These are phyloP conservation scores for Leptopterna dolabrata DNA, from an alignment of 2,888 invertebrate species.

Conservation along the genomic window DNA sequence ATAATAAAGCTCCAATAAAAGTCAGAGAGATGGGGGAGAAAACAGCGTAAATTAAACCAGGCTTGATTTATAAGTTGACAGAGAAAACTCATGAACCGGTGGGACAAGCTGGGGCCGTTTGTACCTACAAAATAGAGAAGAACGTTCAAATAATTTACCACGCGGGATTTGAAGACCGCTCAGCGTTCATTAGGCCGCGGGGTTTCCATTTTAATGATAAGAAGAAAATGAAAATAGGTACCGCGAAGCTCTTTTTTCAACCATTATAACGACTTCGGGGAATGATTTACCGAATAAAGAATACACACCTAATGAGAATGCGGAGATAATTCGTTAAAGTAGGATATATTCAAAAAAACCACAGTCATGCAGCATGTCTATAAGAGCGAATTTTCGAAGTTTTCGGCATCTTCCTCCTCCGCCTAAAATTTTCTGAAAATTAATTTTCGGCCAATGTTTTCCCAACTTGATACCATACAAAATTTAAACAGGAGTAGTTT, in stretches of 20 bases:
- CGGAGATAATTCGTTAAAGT: too few species aligned
- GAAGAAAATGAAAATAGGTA: not conserved
- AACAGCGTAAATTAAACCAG: not conserved
- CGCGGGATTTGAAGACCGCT: not conserved
- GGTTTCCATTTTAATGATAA: not conserved
- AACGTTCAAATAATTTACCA: not conserved
- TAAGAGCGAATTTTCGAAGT: too few species aligned
- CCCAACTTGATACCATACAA: too few species aligned
- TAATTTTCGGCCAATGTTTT: too few species aligned
- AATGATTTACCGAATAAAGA: not conserved
- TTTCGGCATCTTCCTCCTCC: too few species aligned
- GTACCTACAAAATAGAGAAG: not conserved
- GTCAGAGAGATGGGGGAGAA: not conserved
- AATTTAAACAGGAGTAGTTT: too few species aligned
- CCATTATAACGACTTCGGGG: not conserved
- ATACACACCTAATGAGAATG: too few species aligned
- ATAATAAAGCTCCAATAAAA: not conserved
- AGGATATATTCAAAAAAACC: too few species aligned
- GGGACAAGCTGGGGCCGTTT: not conserved
- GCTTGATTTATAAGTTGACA: not conserved
- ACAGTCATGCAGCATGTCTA: too few species aligned
- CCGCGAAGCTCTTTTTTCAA: not conserved
- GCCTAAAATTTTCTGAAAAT: too few species aligned
- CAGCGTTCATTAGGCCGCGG: not conserved
- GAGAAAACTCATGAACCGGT: not conserved